These are phyloP conservation scores for Hippocampus zosterae DNA, from an alignment of 2,113 vertebrate species.

Conservation along the genomic window DNA sequence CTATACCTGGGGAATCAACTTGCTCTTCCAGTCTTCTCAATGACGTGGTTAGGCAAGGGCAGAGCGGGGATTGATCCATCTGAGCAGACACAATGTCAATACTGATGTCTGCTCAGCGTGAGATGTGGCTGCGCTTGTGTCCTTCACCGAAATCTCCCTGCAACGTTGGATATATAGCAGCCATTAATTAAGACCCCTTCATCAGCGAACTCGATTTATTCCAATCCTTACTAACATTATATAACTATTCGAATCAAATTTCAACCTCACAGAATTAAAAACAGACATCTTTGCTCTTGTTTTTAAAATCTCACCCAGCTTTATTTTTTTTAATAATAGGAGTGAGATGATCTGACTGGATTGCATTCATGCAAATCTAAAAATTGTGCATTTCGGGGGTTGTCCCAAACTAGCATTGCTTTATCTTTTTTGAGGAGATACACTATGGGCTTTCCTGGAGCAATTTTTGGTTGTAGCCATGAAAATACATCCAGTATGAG, in stretches of 20 bases:
- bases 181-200: conserved; percentile 31
- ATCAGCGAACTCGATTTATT: conserved; percentile 9
- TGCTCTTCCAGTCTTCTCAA: conserved; percentile 44
- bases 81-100: conserved; percentile 59
- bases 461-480: background rate
- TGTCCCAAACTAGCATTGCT: background rate
- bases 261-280: background rate
- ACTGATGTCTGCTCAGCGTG: conserved; percentile 47
- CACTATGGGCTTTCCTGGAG: background rate
- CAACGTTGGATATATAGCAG: conserved; percentile 5
- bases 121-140: conserved; percentile 50
- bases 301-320: background rate
- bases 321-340: too few relatives aligned
- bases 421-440: background rate
- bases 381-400: background rate
- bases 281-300: background rate
- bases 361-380: too few relatives aligned
- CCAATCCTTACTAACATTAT: background rate
- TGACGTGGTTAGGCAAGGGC: conserved; percentile 37
- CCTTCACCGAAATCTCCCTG: conserved; percentile 49
- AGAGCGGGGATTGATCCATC: conserved; percentile 49
- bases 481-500: background rate
- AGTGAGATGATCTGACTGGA: too few relatives aligned
- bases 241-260: background rate
- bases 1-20: conserved; percentile 42